A percentile compares a stretch with the other conserved stretches of the same genome.
phyloP scores from a whole-genome alignment of 2,797 vertebrate genomes.

The Spinus olivaceus region DNA sequence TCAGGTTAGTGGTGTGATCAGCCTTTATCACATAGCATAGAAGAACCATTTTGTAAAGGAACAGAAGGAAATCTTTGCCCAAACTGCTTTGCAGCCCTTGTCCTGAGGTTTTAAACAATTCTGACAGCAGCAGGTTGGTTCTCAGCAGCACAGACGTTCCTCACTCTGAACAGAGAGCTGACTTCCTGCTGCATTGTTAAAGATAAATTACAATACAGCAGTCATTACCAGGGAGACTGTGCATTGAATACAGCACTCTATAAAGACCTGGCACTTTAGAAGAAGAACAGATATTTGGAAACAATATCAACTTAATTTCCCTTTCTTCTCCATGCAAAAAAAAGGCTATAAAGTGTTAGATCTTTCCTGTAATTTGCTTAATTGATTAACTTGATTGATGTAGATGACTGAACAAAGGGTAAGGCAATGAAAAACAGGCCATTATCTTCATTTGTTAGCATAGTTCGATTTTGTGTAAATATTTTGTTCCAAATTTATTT shows the following conservation, averaged over 20 bases:
- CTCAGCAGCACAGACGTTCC: background rate
- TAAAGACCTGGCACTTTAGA: background rate
- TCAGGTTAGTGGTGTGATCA: background rate
- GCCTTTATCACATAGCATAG: background rate
- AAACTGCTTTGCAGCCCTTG: background rate
- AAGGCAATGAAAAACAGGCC: background rate
- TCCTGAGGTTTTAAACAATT: background rate
- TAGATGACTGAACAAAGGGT: background rate
- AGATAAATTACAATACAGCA: background rate
- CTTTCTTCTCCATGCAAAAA: background rate
- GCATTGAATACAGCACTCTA: background rate
- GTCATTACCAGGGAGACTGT: background rate
- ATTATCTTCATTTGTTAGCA: background rate
- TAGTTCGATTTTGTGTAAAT: conserved; percentile 23
- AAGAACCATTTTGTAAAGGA: background rate
- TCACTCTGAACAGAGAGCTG: background rate
- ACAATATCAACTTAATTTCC: background rate
- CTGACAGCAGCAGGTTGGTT: background rate
- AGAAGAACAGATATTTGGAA: background rate
- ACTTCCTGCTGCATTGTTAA: background rate
- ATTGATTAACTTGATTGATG: conserved; percentile 8
- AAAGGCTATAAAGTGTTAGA: background rate
- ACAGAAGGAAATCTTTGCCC: background rate
- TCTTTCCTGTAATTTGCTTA: background rate
- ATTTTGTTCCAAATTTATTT: background rate